Base-by-base conservation (phyloP, 2,113 vertebrate species). In the Rhabdornis inornatus region DNA sequence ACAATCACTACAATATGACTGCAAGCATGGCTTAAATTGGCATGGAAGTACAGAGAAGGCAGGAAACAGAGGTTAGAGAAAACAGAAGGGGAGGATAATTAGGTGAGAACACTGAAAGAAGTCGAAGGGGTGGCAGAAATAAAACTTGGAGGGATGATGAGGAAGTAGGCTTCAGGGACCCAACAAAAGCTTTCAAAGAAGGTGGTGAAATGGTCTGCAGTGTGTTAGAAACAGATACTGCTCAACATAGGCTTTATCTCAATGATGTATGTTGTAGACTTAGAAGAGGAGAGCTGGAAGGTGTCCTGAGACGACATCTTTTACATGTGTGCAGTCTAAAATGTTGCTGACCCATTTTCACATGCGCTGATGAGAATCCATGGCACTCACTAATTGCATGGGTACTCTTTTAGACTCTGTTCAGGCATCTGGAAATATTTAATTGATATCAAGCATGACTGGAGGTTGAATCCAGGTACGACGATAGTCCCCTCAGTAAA, bases 391-490 rank as follows among this genome's bases (percentile, higher is more conserved):
- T 95, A 93, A 88, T 77, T 91, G 78, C 39, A 39, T 0, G 57
- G 63, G 16, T 72, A 50, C 39, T 80, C 82, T 74, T 87, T 86
- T 63, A 88, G 78, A 59, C 35, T 70, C 50, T 96, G 92, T 55
- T 94, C 87, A 95, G 87, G 85, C 93, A 70, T 86, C 63, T 94
- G 90, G 85, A 95, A 96, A 78, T 90, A 94, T 83, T 96, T 95
- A 96, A 96, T 94, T 96, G 84, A 88, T 90, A 68, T 35, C 33
- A 90, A 66, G 18, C 27, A 66, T 56, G 42, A 59, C 78, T 66
- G 17, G 66, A 83, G 27, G 55, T 42, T 90, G 78, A 87, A 74
- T 90, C 33, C 87, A 94, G 82, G 82, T 92, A 77, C 50, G 47
- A 24, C 27, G 55, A 40, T 47, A 27, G 47, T 52, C 15, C 22